phyloP scores from a whole-genome alignment of 2,797 vertebrate species.

The Dipus sagitta region DNA sequence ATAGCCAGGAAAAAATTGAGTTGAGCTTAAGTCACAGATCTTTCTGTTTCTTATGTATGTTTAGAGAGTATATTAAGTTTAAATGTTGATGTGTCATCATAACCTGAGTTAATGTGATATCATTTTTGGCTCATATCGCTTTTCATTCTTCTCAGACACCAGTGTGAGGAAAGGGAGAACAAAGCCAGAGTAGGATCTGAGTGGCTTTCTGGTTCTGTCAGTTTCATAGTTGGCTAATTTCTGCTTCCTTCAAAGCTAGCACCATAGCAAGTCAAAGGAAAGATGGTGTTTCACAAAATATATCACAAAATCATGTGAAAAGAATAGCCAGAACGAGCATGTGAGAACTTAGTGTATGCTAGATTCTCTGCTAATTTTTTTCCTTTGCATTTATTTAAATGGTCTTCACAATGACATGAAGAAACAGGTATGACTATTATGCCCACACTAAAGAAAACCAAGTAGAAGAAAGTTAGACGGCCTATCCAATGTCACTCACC shows the following conservation, averaged over 20 bases:
- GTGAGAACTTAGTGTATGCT: not conserved
- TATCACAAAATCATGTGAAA: not conserved
- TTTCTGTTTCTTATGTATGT: not conserved
- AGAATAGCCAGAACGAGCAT: not conserved
- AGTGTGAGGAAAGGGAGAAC: not conserved
- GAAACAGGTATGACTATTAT: not conserved
- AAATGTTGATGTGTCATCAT: not conserved
- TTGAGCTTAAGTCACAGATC: not conserved
- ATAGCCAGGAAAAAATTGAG: constrained; percentile 12
- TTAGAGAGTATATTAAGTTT: constrained; percentile 36
- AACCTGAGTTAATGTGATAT: constrained; percentile 1
- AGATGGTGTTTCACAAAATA: not conserved
- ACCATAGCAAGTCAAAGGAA: not conserved
- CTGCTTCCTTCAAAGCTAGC: not conserved
- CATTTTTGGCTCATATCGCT: not conserved
- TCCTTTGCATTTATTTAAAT: not conserved
- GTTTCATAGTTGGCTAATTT: not conserved
- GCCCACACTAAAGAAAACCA: not conserved
- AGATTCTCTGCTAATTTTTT: not conserved
- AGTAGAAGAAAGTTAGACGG: not conserved
- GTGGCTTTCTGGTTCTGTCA: not conserved
- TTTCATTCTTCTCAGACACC: not conserved
- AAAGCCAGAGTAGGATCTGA: not conserved
- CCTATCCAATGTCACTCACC: not conserved
- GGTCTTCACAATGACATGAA: constrained; percentile 9